Conservation (phyloP, 2,888 invertebrate genomes). For the Aplocera efformata region DNA sequence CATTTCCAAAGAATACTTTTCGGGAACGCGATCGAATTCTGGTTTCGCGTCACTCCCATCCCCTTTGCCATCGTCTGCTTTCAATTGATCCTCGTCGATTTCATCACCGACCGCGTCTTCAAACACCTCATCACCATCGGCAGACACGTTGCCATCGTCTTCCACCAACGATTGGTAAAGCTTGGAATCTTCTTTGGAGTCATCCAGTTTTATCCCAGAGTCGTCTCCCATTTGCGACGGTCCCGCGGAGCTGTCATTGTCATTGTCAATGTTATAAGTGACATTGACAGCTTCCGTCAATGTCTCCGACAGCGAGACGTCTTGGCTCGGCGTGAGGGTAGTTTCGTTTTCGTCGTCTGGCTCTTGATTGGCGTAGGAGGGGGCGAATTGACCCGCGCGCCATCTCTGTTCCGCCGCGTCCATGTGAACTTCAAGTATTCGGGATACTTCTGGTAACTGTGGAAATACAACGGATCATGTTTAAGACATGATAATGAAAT, state of each 20-base stretch:
- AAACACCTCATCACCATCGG: slow-evolving; percentile 48
- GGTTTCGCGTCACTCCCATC: slow-evolving; percentile 4
- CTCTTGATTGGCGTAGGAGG: slow-evolving; percentile 38
- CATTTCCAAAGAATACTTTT: slow-evolving; percentile 69
- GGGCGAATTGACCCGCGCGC: slow-evolving; percentile 46
- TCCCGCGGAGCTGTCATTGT: slow-evolving; percentile 1
- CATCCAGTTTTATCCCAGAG: slow-evolving; percentile 23
- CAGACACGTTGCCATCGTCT: slow-evolving; percentile 27
- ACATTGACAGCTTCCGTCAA: slow-evolving; percentile 35
- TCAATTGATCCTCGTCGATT: slow-evolving; percentile 21
- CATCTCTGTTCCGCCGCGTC: slow-evolving; percentile 56
- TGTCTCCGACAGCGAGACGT: slow-evolving; percentile 57
- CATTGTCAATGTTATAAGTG: slow-evolving; percentile 4
- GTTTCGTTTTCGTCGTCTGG: slow-evolving; percentile 47
- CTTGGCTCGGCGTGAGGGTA: slow-evolving; percentile 51
- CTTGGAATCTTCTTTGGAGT: slow-evolving; percentile 20
- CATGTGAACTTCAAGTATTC: slow-evolving; percentile 62
- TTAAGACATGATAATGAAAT: too few species aligned
- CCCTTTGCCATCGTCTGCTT: not conserved
- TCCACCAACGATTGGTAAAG: slow-evolving; percentile 11
- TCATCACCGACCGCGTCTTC: slow-evolving; percentile 59
- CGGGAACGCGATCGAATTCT: slow-evolving; percentile 43
- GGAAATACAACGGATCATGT: too few species aligned
- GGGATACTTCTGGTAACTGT: slow-evolving; percentile 68
- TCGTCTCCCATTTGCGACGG: slow-evolving; percentile 28